These are phyloP conservation scores for Pemphredon lugubris DNA, from an alignment of 2,888 invertebrate species.

Conservation along the genomic window DNA sequence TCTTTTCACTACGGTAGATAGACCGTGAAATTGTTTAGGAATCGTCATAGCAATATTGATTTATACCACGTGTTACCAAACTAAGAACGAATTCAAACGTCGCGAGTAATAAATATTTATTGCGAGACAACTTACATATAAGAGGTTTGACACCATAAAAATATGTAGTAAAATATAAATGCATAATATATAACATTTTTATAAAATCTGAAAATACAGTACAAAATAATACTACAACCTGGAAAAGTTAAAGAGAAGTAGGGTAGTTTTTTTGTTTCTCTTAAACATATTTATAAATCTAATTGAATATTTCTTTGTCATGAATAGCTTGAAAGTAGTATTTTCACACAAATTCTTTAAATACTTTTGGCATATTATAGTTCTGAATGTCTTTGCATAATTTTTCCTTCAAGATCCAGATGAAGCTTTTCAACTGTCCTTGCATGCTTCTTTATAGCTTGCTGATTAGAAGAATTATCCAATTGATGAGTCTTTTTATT, in stretches of 20 bases:
- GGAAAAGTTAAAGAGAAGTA: neutral
- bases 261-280: neutral
- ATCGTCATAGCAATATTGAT: slow-evolving; percentile 69
- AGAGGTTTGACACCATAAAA: neutral
- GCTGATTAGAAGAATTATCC: slow-evolving; percentile 81
- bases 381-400: slow-evolving; percentile 89
- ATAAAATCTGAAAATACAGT: slow-evolving; percentile 1
- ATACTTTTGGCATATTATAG: slow-evolving; percentile 82
- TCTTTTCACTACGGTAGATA: neutral
- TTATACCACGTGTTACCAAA: slow-evolving; percentile 43
- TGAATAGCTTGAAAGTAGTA: too few species aligned
- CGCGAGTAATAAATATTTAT: slow-evolving; percentile 26
- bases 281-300: neutral
- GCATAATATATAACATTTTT: neutral
- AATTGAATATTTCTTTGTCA: neutral
- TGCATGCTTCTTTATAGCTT: slow-evolving; percentile 91
- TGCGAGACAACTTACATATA: neutral
- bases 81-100: neutral
- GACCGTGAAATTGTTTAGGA: slow-evolving; percentile 20
- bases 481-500: too few species aligned
- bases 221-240: neutral
- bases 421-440: slow-evolving; percentile 94
- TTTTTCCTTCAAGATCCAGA: slow-evolving; percentile 88
- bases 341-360: neutral
- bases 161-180: neutral